Conservation (phyloP, 2,888 invertebrate genomes). For the Trichacis sp. region DNA sequence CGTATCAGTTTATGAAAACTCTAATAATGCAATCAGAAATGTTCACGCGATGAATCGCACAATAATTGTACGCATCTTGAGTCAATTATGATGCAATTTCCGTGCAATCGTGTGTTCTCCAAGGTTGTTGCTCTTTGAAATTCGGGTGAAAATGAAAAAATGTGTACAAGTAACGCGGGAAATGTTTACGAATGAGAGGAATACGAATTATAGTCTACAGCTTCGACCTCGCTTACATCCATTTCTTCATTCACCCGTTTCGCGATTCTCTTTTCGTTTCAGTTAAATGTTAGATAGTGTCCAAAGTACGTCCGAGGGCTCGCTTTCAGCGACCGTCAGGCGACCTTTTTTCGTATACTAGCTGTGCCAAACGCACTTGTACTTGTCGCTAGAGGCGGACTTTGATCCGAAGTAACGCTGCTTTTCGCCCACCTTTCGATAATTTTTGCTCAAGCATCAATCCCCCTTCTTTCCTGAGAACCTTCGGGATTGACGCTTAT, state of each 20-base stretch:
- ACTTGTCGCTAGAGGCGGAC: conserved; percentile 63
- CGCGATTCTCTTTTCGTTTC: conserved; percentile 48
- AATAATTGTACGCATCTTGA: no score
- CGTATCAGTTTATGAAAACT: no score
- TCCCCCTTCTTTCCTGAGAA: background rate
- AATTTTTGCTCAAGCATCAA: background rate
- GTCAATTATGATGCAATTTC: no score
- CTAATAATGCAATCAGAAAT: no score
- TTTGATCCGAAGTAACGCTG: conserved; percentile 52
- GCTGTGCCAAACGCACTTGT: conserved; percentile 69
- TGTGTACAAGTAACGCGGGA: no score
- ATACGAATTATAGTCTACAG: conserved; percentile 54
- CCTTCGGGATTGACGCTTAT: conserved; percentile 22
- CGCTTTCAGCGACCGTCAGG: conserved; percentile 57
- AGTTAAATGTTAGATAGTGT: conserved; percentile 66
- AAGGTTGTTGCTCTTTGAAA: no score
- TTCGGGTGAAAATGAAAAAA: no score
- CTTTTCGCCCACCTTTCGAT: conserved; percentile 11
- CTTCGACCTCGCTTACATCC: conserved; percentile 28
- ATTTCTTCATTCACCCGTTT: conserved; percentile 24
- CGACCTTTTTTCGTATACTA: conserved; percentile 67
- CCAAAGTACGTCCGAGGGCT: conserved; percentile 56
- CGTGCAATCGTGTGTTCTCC: no score
- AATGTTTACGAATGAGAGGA: conserved; percentile 43
- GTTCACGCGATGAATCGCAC: no score